Evolutionary conservation across 2,888 invertebrate genomes (phyloP).

Genomic region (Oscheius onirici): DNA sequence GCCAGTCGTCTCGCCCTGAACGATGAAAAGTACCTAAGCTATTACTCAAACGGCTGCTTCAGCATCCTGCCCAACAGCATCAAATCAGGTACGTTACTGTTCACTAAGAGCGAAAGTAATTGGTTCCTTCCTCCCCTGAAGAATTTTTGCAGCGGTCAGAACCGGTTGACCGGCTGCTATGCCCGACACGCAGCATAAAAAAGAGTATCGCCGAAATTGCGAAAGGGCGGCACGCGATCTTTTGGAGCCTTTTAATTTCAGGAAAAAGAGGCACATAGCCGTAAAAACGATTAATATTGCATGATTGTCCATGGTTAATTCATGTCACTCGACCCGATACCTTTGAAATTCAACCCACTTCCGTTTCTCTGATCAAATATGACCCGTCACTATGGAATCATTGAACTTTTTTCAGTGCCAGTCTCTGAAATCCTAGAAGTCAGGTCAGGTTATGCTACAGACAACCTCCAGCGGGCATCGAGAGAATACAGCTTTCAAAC

Average conservation of each 20-base stretch:
- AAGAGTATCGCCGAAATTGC: background rate
- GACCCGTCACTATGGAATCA: background rate
- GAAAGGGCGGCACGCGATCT: too few species aligned
- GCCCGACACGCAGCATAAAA: background rate
- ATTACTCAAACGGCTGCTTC: constrained; percentile 47
- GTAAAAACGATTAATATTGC: background rate
- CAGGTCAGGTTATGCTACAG: constrained; percentile 69
- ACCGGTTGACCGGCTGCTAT: constrained; percentile 18
- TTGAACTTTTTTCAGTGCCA: constrained; percentile 60
- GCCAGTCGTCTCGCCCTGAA: constrained; percentile 43
- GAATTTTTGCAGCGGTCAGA: constrained; percentile 7
- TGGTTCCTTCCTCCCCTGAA: background rate
- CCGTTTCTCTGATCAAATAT: background rate
- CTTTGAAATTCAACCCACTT: constrained; percentile 12
- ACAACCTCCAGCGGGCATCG: constrained; percentile 65
- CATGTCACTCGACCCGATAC: background rate
- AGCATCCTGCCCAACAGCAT: constrained; percentile 48
- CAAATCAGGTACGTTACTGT: constrained; percentile 36
- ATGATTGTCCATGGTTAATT: too few species aligned
- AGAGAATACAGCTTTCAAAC: constrained; percentile 63
- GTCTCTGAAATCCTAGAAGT: constrained; percentile 68
- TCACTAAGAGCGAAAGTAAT: background rate
- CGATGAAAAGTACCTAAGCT: constrained; percentile 45
- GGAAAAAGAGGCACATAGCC: background rate
- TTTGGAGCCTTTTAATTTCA: background rate